Conservation (phyloP, 53 echinoderm and acorn worm species). For the Luidia sarsii region DNA sequence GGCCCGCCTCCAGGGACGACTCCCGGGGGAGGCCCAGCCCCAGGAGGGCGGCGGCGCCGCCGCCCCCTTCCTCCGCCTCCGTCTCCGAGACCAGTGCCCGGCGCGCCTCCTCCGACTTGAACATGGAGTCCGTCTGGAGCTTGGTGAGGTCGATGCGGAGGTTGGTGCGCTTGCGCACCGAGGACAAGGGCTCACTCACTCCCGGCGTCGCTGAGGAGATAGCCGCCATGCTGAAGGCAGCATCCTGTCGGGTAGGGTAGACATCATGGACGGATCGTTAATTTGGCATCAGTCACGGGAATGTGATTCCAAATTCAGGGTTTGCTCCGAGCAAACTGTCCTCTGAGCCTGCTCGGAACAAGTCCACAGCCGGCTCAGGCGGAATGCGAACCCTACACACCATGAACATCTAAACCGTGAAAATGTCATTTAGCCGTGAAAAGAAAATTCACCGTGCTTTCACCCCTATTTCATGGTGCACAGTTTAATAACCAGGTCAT, state of each 20-base stretch:
- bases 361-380: too few relatives aligned
- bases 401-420: too few relatives aligned
- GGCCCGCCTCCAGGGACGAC: constrained; percentile 50
- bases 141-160: constrained; percentile 77
- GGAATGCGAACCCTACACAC: too few relatives aligned
- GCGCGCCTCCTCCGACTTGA: constrained; percentile 39
- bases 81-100: constrained; percentile 58
- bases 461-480: too few relatives aligned
- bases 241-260: constrained; percentile 2
- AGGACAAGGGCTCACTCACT: constrained; percentile 35
- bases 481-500: too few relatives aligned
- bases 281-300: too few relatives aligned
- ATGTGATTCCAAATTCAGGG: too few relatives aligned
- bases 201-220: constrained; percentile 34
- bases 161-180: constrained; percentile 68
- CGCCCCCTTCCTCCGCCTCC: constrained; percentile 27
- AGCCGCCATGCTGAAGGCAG: constrained; percentile 16
- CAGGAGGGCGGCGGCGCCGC: constrained; percentile 51
- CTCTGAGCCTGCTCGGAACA: too few relatives aligned
- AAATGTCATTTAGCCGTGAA: too few relatives aligned
- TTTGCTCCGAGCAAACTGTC: too few relatives aligned
- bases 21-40: constrained; percentile 56
- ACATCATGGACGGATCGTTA: too few relatives aligned
- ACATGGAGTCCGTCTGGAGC: constrained; percentile 66
- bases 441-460: too few relatives aligned